Conservation (phyloP, 64 coral and sea anemone genomes). For the Montipora sp. region DNA sequence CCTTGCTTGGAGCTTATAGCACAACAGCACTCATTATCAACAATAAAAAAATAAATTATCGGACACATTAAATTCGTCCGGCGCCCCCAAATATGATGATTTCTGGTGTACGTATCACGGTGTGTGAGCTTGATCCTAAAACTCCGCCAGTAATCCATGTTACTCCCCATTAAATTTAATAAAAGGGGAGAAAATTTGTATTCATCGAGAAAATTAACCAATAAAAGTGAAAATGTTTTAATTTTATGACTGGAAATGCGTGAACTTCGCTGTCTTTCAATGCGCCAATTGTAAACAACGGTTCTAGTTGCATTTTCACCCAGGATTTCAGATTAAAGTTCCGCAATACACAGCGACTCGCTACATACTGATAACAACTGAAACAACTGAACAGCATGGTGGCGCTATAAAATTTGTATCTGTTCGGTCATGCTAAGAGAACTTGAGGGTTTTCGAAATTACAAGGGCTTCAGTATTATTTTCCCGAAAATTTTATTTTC, state of each 20-base stretch:
- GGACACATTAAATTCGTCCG: constrained; percentile 42
- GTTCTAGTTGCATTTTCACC: no score
- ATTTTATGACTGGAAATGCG: neutral
- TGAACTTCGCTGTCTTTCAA: constrained; percentile 27
- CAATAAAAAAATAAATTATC: constrained; percentile 16
- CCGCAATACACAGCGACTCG: constrained; percentile 37
- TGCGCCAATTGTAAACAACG: constrained; percentile 34
- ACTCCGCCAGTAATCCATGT: constrained; percentile 42
- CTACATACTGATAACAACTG: constrained; percentile 18
- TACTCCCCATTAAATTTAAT: constrained; percentile 11
- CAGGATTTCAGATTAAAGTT: constrained; percentile 43
- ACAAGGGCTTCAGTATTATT: no score
- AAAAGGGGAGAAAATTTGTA: neutral
- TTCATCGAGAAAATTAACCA: neutral
- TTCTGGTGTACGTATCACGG: constrained; percentile 34
- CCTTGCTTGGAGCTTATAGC: no score
- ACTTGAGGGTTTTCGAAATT: no score
- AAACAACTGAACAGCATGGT: constrained; percentile 18
- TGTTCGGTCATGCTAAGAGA: no score
- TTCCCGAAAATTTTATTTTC: no score
- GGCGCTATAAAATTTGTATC: no score
- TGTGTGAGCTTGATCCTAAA: constrained; percentile 37
- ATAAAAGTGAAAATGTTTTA: neutral
- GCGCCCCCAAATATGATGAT: constrained; percentile 47
- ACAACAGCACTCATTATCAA: no score